Evolutionary conservation across 1,140 invertebrate genomes (phyloP).

Genomic region (Carcinoscorpius rotundicauda): DNA sequence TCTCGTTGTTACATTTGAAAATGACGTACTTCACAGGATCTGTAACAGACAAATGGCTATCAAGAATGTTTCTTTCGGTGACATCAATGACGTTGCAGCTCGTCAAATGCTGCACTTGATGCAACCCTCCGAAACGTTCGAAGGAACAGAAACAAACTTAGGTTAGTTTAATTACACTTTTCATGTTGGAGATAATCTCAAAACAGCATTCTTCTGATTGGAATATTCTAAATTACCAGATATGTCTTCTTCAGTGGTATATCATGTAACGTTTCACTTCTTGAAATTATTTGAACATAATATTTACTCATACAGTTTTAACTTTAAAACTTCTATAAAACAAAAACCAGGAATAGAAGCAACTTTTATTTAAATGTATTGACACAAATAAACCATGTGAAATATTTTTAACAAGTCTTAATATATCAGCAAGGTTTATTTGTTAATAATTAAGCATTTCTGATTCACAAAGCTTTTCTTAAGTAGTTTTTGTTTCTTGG

Average conservation of each 20-base stretch:
- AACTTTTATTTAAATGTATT: no score
- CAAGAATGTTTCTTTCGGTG: slow-evolving; percentile 28
- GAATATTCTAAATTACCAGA: background rate
- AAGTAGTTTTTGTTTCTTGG: no score
- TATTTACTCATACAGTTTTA: no score
- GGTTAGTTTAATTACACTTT: background rate
- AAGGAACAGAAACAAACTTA: background rate
- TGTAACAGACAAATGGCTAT: slow-evolving; percentile 31
- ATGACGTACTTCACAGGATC: slow-evolving; percentile 35
- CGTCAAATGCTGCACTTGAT: slow-evolving; percentile 32
- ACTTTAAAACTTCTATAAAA: no score
- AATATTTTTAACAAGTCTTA: no score
- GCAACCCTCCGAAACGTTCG: slow-evolving; percentile 24
- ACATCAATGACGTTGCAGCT: slow-evolving; percentile 34
- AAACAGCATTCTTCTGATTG: background rate
- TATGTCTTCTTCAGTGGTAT: background rate
- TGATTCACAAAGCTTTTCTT: no score
- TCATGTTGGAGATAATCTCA: background rate
- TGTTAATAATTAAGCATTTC: no score
- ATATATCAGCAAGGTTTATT: no score
- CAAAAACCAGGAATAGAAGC: no score
- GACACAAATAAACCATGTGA: no score
- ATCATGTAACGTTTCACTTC: background rate
- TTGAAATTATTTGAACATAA: background rate
- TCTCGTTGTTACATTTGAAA: slow-evolving; percentile 34